phyloP scores from a whole-genome alignment of 2,797 vertebrate genomes.

The Gephyroberyx darwinii region DNA sequence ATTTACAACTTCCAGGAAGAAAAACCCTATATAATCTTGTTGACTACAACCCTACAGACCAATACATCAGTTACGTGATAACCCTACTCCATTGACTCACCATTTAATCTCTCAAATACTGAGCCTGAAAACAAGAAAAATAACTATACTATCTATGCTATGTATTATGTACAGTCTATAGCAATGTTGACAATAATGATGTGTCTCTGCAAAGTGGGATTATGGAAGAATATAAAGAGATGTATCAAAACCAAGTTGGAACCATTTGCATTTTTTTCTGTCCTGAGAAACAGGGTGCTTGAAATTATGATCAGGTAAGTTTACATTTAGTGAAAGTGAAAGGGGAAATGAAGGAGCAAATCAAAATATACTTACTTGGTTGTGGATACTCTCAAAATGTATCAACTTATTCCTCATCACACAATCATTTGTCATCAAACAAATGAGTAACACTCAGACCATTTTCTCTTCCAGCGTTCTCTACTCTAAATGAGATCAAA shows the following conservation, averaged over 20 bases:
- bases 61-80: slow-evolving; percentile 17
- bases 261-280: slow-evolving; percentile 22
- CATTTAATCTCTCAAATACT: slow-evolving; percentile 9
- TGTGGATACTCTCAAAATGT: not conserved
- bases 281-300: slow-evolving; percentile 25
- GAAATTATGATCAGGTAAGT: slow-evolving; percentile 4
- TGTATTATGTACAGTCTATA: slow-evolving; percentile 42
- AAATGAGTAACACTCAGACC: slow-evolving; percentile 1
- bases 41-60: slow-evolving; percentile 17
- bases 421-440: slow-evolving; percentile 16
- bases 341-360: not conserved
- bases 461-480: slow-evolving; percentile 8
- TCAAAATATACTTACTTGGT: not conserved
- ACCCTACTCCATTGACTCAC: slow-evolving; percentile 12
- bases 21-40: not conserved
- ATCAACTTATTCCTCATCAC: not conserved
- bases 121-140: slow-evolving; percentile 31
- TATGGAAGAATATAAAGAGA: slow-evolving; percentile 8
- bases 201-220: slow-evolving; percentile 31
- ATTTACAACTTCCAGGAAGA: not conserved
- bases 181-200: slow-evolving; percentile 12
- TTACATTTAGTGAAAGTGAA: not conserved
- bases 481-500: not conserved
- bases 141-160: slow-evolving; percentile 3
- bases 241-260: slow-evolving; percentile 17